Percentiles rank a stretch among this genome's conserved stretches.
phyloP scores from a whole-genome alignment of 2,797 vertebrate species.

The Enteromius unitaeniatus region DNA sequence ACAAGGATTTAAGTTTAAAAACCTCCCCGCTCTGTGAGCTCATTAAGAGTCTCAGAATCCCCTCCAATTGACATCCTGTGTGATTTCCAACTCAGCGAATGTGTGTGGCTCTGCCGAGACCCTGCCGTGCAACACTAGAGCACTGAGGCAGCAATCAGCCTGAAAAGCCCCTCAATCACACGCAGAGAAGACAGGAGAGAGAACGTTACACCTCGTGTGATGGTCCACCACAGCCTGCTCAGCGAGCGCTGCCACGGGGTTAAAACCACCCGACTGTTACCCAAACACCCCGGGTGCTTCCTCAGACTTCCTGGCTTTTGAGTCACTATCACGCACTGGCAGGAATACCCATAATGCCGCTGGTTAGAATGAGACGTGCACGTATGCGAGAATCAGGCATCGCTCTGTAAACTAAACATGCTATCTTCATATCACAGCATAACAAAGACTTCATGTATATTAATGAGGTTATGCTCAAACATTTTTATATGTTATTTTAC shows the following conservation, averaged over 20 bases:
- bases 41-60: constrained; percentile 65
- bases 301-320: constrained; percentile 38
- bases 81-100: constrained; percentile 70
- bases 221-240: constrained; percentile 62
- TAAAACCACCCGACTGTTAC: constrained; percentile 20
- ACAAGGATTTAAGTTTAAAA: constrained; percentile 65
- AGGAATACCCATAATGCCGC: constrained; percentile 45
- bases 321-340: constrained; percentile 49
- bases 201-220: constrained; percentile 68
- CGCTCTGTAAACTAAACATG: constrained; percentile 23
- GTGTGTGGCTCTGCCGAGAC: constrained; percentile 62
- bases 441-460: constrained; percentile 6
- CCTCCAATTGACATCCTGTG: constrained; percentile 74
- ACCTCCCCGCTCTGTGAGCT: constrained; percentile 65
- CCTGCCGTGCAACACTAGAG: constrained; percentile 70
- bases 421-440: neutral
- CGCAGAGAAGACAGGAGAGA: constrained; percentile 65
- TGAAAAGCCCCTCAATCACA: constrained; percentile 69
- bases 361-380: constrained; percentile 17
- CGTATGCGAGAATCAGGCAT: constrained; percentile 20
- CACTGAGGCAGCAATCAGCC: constrained; percentile 64
- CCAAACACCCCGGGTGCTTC: constrained; percentile 10
- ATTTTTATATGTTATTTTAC: neutral
- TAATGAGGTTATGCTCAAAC: too few species aligned
- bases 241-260: constrained; percentile 63